Evolutionary conservation across 2,113 vertebrate species (phyloP), one percentile per base, ranked within the genome.

Genomic region (Myotis yumanensis): DNA sequence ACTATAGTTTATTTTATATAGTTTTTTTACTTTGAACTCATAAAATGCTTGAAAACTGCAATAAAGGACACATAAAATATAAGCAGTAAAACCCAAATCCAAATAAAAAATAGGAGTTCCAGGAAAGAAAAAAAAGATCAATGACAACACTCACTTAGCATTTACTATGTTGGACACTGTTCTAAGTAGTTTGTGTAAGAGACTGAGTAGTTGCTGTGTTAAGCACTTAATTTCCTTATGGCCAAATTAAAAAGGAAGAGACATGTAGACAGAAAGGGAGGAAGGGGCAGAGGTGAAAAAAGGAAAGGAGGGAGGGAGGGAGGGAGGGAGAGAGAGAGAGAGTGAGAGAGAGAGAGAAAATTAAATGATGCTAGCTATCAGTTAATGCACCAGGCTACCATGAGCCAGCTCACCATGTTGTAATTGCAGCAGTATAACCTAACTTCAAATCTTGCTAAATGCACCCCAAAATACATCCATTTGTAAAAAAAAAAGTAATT

Each of bases 21-120:
- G 23, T 28, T 82, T 73, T 76, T 89, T 96, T 93, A 72, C 25
- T 91, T 92, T 90, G 66, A 91, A 91, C 37, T 75, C 18, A 76
- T 77, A 11, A 90, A 88, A 82, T 81, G 7, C 37, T 88, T 62
- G 5, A 90, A 72, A n/a, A 69, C 11, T 7, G 59, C n/a, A 76
- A 37, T 64, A 83, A 83, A 88, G 20, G 37, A 68, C 5, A 46
- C n/a, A 81, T 77, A 75, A 94, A 71, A 43, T 83, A 54, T 68
- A 5, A 75, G 5, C 18, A 94, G 25, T 77, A 80, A 93, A 80
- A 66, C 12, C 32, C 20, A 79, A 43, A 17, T 68, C 14, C 35
- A 81, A 72, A 16, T 16, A 79, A 25, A 30, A 91, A 46, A 69
- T 3, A 10, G 2, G n/a, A 83, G 6, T 32, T 83, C 23, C 77